A percentile compares a stretch with the other conserved stretches of the same genome.
phyloP scores from a whole-genome alignment of 2,113 vertebrate species.

The Paracanthobrama guichenoti region DNA sequence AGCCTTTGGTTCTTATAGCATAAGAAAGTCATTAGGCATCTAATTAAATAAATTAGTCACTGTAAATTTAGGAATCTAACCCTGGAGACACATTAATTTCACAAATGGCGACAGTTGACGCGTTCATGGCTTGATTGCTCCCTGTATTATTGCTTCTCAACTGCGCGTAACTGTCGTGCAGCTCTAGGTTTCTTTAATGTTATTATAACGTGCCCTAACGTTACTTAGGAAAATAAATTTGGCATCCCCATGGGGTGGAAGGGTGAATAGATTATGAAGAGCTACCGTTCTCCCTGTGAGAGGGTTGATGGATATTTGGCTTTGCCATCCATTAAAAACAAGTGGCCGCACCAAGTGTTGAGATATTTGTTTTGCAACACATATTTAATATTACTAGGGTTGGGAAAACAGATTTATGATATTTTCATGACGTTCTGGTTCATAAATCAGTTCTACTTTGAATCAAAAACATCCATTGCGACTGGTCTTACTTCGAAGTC shows the following conservation, averaged over 20 bases:
- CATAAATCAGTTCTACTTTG: neutral
- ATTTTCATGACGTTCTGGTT: neutral
- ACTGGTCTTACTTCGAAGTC: neutral
- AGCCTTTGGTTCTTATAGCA: neutral
- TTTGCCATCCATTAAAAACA: neutral
- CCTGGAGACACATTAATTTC: conserved; percentile 24
- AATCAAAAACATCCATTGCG: neutral
- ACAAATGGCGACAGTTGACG: neutral
- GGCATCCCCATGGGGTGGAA: neutral
- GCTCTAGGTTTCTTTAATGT: conserved; percentile 28
- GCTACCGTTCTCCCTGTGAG: conserved; percentile 6
- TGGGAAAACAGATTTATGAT: neutral
- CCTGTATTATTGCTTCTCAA: conserved; percentile 30
- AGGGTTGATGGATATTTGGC: neutral
- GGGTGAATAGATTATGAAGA: neutral
- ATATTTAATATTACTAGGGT: neutral
- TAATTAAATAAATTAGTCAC: conserved; percentile 26
- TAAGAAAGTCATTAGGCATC: neutral
- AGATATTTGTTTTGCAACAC: neutral
- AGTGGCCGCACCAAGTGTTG: neutral
- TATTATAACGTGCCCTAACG: conserved; percentile 16
- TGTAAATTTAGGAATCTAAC: conserved; percentile 2
- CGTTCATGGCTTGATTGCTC: neutral
- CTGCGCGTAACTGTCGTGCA: conserved; percentile 14
- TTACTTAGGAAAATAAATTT: neutral